Evolutionary conservation across 2,113 vertebrate species (phyloP).

Genomic region (Hypanus sabinus): DNA sequence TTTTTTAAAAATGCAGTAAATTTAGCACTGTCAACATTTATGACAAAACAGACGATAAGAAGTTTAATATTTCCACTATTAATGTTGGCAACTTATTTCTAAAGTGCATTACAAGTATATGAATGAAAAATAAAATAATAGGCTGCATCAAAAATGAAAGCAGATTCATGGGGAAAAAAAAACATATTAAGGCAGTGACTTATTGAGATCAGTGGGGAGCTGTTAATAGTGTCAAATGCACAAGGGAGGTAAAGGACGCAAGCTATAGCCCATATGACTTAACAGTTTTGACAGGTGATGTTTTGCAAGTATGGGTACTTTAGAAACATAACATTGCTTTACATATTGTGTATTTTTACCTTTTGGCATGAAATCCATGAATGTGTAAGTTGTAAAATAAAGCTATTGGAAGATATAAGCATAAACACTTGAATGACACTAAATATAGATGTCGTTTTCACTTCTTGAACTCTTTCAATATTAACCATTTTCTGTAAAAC

Average conservation of each 20-base stretch:
- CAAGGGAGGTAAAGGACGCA: background rate
- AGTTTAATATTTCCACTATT: background rate
- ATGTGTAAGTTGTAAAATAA: background rate
- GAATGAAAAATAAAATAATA: background rate
- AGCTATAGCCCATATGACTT: background rate
- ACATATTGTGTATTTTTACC: background rate
- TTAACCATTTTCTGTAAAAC: background rate
- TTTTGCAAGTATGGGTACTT: background rate
- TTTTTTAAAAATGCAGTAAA: background rate
- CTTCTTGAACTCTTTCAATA: background rate
- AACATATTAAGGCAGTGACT: background rate
- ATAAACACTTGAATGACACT: background rate
- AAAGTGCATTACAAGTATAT: background rate
- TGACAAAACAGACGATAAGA: background rate
- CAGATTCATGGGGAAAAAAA: background rate
- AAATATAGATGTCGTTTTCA: background rate
- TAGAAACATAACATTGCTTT: background rate
- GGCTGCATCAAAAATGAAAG: background rate
- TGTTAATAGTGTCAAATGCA: background rate
- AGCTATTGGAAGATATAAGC: background rate
- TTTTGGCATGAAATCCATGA: background rate
- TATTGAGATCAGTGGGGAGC: background rate
- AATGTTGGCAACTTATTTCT: background rate
- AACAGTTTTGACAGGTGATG: background rate
- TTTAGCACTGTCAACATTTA: background rate